Percentiles rank a stretch among this genome's conserved stretches.
phyloP scores from a whole-genome alignment of 1,140 invertebrate genomes.

The Tetramorium parvispinum region DNA sequence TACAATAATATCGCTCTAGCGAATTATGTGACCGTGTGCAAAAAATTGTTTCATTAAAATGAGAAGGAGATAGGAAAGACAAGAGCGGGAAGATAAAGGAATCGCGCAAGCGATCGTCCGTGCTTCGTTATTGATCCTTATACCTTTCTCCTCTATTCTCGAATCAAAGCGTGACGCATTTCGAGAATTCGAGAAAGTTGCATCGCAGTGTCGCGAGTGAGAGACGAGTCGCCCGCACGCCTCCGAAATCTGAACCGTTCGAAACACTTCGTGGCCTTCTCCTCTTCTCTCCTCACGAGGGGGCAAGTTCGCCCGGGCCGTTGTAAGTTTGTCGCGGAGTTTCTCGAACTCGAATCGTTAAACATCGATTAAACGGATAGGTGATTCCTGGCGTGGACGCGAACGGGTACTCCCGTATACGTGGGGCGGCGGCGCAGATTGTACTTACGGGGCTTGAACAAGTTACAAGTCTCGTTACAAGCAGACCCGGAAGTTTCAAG shows the following conservation, averaged over 20 bases:
- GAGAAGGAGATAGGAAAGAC: background rate
- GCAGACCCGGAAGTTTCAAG: slow-evolving; percentile 52
- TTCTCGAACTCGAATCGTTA: slow-evolving; percentile 69
- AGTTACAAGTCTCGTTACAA: slow-evolving; percentile 72
- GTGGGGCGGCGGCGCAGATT: slow-evolving; percentile 58
- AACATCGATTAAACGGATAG: slow-evolving; percentile 76
- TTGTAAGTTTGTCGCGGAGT: slow-evolving; percentile 37
- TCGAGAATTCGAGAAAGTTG: slow-evolving; percentile 20
- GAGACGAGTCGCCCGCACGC: slow-evolving; percentile 57
- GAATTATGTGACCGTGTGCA: background rate
- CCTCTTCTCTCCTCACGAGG: too few relatives aligned
- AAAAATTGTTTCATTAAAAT: background rate
- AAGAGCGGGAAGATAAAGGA: background rate
- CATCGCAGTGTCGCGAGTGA: background rate
- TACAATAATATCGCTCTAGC: background rate
- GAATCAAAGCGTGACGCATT: background rate
- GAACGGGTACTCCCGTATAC: slow-evolving; percentile 35
- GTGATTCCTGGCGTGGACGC: slow-evolving; percentile 44
- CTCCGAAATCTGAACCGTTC: slow-evolving; percentile 64
- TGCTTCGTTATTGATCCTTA: slow-evolving; percentile 5
- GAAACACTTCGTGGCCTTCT: slow-evolving; percentile 39
- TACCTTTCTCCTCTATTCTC: background rate
- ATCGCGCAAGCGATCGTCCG: background rate
- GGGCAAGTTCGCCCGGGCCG: slow-evolving; percentile 19
- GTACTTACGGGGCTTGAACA: slow-evolving; percentile 40